Evolutionary conservation across 2,113 vertebrate genomes (phyloP).

Genomic region (Cercopithecus mona): DNA sequence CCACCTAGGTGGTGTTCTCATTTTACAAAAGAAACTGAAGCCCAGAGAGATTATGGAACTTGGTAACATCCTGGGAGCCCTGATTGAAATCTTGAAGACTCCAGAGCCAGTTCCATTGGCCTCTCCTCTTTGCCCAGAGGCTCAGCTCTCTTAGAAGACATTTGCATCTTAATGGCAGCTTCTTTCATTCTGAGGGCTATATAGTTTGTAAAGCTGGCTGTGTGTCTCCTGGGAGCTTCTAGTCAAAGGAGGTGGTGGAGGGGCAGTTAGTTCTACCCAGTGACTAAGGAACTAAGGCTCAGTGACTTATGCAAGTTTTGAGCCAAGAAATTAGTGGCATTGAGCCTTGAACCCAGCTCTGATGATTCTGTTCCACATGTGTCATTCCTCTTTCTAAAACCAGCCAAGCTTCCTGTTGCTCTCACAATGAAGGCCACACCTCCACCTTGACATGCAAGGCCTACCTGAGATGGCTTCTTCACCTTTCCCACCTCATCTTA

Average conservation of each 20-base stretch:
- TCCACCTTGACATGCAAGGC: background rate
- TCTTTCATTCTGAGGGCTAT: background rate
- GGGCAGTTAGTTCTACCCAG: background rate
- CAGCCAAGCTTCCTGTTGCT: background rate
- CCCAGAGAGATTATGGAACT: background rate
- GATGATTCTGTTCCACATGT: background rate
- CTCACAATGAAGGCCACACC: background rate
- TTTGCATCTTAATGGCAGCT: background rate
- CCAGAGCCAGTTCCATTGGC: background rate
- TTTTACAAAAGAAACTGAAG: background rate
- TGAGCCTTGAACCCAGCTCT: background rate
- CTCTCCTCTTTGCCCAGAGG: background rate
- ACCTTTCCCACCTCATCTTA: background rate
- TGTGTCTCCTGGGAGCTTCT: background rate
- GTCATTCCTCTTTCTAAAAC: background rate
- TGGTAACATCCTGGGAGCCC: background rate
- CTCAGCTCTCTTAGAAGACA: background rate
- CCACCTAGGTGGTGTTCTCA: background rate
- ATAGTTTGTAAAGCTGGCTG: background rate
- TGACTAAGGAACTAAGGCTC: background rate
- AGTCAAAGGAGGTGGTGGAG: background rate
- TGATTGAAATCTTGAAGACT: background rate
- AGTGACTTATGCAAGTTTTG: background rate
- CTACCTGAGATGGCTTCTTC: background rate
- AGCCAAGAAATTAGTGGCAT: background rate